phyloP scores from a whole-genome alignment of 2,113 vertebrate genomes.

The Nycticryphes semicollaris region DNA sequence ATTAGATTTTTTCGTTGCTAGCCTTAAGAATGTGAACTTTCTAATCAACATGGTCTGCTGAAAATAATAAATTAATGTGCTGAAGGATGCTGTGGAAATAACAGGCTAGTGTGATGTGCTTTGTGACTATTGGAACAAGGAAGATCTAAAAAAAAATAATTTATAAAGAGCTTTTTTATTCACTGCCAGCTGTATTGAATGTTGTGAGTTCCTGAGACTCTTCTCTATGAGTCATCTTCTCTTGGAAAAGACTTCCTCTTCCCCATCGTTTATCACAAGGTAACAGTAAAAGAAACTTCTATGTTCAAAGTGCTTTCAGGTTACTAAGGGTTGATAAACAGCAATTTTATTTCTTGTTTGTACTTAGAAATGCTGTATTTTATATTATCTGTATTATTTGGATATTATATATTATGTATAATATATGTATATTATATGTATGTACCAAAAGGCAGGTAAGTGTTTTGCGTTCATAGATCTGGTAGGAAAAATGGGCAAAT shows the following conservation, averaged over 20 bases:
- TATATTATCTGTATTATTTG: neutral
- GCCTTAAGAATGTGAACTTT: neutral
- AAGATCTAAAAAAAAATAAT: neutral
- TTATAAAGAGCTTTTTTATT: neutral
- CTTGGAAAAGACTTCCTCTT: constrained; percentile 14
- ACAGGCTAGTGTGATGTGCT: neutral
- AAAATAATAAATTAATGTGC: neutral
- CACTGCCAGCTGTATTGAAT: neutral
- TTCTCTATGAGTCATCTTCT: constrained; percentile 13
- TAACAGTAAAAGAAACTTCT: neutral
- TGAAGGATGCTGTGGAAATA: neutral
- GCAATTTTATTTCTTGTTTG: neutral
- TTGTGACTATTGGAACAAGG: neutral
- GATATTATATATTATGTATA: neutral
- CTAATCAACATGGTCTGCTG: neutral
- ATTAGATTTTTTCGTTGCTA: neutral
- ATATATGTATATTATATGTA: neutral
- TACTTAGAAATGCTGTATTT: neutral
- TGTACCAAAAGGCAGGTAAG: neutral
- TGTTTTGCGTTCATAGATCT: neutral
- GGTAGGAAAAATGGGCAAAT: neutral
- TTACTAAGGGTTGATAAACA: neutral
- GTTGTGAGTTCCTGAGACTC: neutral
- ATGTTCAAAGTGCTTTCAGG: neutral
- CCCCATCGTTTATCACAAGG: neutral